Evolutionary conservation across 2,888 invertebrate genomes (phyloP).

Genomic region (Cataglyphis rosenhaueri): DNA sequence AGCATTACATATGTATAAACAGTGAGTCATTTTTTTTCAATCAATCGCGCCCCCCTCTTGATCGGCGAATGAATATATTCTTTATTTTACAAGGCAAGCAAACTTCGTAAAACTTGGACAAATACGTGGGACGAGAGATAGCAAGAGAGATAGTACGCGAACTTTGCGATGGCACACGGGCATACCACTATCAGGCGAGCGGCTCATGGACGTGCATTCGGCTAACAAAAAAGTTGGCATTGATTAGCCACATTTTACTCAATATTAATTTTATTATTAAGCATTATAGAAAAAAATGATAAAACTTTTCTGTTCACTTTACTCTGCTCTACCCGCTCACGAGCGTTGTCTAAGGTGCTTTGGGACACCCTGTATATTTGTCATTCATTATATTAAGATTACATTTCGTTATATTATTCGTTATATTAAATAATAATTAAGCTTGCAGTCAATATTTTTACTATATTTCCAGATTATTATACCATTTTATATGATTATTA

Average conservation of each 20-base stretch:
- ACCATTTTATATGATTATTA: neutral
- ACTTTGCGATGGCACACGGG: neutral
- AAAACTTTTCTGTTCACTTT: too few species aligned
- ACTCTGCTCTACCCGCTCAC: too few species aligned
- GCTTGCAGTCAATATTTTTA: neutral
- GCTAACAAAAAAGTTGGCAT: too few species aligned
- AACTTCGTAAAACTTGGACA: neutral
- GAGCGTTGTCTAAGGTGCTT: too few species aligned
- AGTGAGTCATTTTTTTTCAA: neutral
- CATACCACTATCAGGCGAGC: too few species aligned
- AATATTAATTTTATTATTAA: too few species aligned
- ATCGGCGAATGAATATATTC: neutral
- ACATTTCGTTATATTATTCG: neutral
- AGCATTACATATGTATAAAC: conserved; percentile 7
- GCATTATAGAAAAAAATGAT: too few species aligned
- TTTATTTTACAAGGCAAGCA: neutral
- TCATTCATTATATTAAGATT: neutral
- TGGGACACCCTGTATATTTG: neutral
- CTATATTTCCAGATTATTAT: neutral
- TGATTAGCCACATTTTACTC: too few species aligned
- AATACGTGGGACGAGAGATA: neutral
- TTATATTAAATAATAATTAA: neutral
- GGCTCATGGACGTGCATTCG: too few species aligned
- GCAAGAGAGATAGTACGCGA: neutral
- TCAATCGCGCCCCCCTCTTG: neutral